A percentile compares a stretch with the other conserved stretches of the same genome.
phyloP scores from a whole-genome alignment of 2,113 vertebrate genomes.

The Rhabdornis inornatus region DNA sequence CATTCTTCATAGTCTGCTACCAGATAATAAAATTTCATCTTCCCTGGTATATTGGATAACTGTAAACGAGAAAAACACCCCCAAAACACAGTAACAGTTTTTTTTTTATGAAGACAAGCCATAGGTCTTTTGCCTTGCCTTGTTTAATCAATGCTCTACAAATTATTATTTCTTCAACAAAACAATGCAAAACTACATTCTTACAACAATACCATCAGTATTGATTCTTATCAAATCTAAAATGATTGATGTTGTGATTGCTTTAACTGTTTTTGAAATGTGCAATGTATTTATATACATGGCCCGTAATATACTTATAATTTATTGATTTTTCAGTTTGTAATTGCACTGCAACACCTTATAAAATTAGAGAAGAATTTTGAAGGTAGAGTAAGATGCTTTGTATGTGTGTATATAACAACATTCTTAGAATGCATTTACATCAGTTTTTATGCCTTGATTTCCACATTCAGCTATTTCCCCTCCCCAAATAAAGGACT shows the following conservation, averaged over 20 bases:
- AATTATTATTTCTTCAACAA: background rate
- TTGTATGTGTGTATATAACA: background rate
- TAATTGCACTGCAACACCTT: background rate
- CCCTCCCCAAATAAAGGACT: background rate
- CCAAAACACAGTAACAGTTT: background rate
- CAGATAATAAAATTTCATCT: background rate
- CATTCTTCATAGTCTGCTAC: background rate
- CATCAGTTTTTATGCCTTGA: background rate
- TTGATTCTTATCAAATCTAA: background rate
- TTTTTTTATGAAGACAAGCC: background rate
- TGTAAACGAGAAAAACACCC: background rate
- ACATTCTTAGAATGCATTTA: background rate
- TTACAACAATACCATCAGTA: background rate
- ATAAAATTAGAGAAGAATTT: background rate
- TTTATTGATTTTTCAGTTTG: background rate
- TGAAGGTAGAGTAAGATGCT: background rate
- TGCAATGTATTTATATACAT: background rate
- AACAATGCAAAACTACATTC: background rate
- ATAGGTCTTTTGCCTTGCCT: background rate
- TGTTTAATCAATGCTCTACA: background rate
- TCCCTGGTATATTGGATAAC: background rate
- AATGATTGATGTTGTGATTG: background rate
- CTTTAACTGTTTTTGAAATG: background rate
- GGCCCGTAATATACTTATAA: background rate
- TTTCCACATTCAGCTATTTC: background rate